Conservation (phyloP, 1,140 invertebrate species). For the Sminthurinus signatus region DNA sequence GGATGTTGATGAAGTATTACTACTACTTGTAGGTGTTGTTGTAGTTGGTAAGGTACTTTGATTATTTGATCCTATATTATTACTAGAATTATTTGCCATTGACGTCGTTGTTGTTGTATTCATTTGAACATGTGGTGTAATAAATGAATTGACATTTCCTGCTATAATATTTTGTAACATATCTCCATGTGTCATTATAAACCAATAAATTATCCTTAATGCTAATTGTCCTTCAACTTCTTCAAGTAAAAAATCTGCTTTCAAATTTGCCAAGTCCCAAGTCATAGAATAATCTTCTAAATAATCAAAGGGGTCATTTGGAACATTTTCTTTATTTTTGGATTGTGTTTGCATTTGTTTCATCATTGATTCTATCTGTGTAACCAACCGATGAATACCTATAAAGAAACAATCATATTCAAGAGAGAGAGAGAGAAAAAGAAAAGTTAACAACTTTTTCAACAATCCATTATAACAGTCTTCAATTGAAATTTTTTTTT, state of each 20-base stretch:
- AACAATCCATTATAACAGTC: no score
- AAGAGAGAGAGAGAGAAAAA: no score
- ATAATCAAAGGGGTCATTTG: slow-evolving; percentile 1
- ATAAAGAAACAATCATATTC: no score
- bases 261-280: slow-evolving; percentile 27
- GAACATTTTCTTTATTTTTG: slow-evolving; percentile 8
- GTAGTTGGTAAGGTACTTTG: not conserved
- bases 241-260: slow-evolving; percentile 34
- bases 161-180: slow-evolving; percentile 28
- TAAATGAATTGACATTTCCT: slow-evolving; percentile 8
- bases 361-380: slow-evolving; percentile 40
- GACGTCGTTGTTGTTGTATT: not conserved
- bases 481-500: no score
- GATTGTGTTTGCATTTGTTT: slow-evolving; percentile 26
- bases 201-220: slow-evolving; percentile 35
- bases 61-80: no score
- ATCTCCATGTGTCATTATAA: slow-evolving; percentile 30
- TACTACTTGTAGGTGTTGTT: not conserved
- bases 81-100: no score
- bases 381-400: slow-evolving; percentile 35
- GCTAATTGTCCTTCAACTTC: slow-evolving; percentile 38
- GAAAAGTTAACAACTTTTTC: no score
- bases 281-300: slow-evolving; percentile 9
- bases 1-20: not conserved
- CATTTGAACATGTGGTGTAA: no score